Percentiles rank a stretch among this genome's conserved stretches.
Conservation (phyloP, 2,888 invertebrate genomes). For the Leptarthrus brevirostris region DNA sequence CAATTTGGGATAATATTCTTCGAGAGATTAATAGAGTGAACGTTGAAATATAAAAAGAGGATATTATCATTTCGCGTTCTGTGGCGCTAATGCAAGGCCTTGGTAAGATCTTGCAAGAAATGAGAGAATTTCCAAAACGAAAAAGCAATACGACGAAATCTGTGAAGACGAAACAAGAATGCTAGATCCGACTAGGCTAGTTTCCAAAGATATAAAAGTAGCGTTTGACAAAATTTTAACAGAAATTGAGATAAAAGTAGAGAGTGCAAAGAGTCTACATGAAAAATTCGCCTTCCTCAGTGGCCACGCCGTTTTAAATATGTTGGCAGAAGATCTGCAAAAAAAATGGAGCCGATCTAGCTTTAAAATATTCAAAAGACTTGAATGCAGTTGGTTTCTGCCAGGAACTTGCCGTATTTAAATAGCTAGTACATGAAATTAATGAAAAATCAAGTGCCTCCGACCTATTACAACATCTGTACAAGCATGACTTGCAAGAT, state of each 20-base stretch:
- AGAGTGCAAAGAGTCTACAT: not conserved
- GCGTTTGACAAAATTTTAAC: slow-evolving; percentile 14
- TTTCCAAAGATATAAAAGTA: slow-evolving; percentile 9
- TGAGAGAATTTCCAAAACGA: too few relatives aligned
- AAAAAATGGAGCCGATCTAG: slow-evolving; percentile 25
- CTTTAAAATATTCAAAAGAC: slow-evolving; percentile 26
- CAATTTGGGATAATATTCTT: too few relatives aligned
- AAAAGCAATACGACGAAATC: too few relatives aligned
- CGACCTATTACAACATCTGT: slow-evolving; percentile 20
- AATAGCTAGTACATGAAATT: slow-evolving; percentile 3
- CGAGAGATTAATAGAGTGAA: too few relatives aligned
- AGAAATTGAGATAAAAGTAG: slow-evolving; percentile 15
- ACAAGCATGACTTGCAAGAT: slow-evolving; percentile 25
- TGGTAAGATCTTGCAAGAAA: too few relatives aligned
- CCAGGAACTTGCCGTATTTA: slow-evolving; percentile 16
- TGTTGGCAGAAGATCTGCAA: slow-evolving; percentile 19
- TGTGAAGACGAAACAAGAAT: too few relatives aligned
- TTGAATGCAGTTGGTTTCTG: slow-evolving; percentile 18
- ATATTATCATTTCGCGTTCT: too few relatives aligned
- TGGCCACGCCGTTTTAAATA: slow-evolving; percentile 6
- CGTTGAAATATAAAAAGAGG: too few relatives aligned
- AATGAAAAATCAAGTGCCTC: slow-evolving; percentile 28
- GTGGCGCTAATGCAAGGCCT: too few relatives aligned
- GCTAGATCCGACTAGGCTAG: too few relatives aligned
- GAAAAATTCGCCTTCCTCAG: slow-evolving; percentile 19